phyloP scores from a whole-genome alignment of 2,113 vertebrate species.

The Ovis canadensis region DNA sequence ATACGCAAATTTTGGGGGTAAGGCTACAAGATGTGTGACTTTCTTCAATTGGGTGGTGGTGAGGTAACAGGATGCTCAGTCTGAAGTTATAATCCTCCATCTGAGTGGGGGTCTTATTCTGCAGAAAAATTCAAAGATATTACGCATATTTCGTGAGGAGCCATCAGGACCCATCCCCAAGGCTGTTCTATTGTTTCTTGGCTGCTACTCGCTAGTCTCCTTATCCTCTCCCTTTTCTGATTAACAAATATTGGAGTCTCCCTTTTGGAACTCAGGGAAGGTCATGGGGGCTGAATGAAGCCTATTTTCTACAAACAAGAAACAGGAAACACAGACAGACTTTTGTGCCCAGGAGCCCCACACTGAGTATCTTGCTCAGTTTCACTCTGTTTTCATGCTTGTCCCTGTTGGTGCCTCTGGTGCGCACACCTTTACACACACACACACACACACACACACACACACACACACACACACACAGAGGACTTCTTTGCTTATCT shows the following conservation, averaged over 20 bases:
- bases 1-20: background rate
- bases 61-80: background rate
- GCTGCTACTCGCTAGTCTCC: background rate
- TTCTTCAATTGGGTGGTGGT: background rate
- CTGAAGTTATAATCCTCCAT: background rate
- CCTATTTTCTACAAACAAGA: background rate
- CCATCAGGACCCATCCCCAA: background rate
- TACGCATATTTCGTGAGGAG: background rate
- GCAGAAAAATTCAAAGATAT: background rate
- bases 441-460: no score
- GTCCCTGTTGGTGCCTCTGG: background rate
- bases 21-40: background rate
- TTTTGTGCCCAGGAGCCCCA: background rate
- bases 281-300: background rate
- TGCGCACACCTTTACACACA: rapidly evolving
- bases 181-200: background rate
- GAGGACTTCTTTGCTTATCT: background rate
- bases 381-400: background rate
- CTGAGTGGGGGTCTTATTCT: background rate
- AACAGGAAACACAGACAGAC: background rate
- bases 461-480: background rate
- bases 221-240: background rate
- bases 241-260: background rate
- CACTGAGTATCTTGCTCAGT: background rate
- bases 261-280: background rate